phyloP scores from a whole-genome alignment of 2,888 invertebrate species.

The Julus scandinavius region DNA sequence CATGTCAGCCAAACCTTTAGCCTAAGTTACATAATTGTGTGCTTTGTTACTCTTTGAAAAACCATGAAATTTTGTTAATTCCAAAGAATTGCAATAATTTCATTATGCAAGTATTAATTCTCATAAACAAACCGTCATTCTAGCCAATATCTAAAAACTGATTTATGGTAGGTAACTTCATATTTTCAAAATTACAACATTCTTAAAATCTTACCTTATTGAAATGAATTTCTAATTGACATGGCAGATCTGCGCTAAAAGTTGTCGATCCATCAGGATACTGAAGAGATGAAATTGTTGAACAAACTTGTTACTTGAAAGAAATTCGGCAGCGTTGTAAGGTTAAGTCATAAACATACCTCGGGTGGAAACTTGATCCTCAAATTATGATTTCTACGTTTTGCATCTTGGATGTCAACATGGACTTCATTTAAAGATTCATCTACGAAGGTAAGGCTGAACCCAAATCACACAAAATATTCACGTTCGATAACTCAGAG shows the following conservation, averaged over 20 bases:
- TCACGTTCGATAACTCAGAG: too few species aligned
- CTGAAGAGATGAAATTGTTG: slow-evolving; percentile 30
- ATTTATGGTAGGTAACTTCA: too few species aligned
- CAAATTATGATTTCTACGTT: slow-evolving; percentile 57
- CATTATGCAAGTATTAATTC: too few species aligned
- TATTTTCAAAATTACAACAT: too few species aligned
- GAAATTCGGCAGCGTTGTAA: not conserved
- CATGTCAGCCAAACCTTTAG: slow-evolving; percentile 48
- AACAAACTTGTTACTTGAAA: not conserved
- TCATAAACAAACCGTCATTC: too few species aligned
- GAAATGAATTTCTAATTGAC: slow-evolving; percentile 45
- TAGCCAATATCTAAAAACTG: too few species aligned
- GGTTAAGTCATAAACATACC: slow-evolving; percentile 47
- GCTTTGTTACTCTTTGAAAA: not conserved
- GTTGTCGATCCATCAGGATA: slow-evolving; percentile 42
- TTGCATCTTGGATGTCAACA: slow-evolving; percentile 44
- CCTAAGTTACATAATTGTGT: not conserved
- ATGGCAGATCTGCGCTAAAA: slow-evolving; percentile 48
- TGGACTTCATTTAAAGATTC: slow-evolving; percentile 55
- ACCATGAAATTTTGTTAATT: slow-evolving; percentile 28
- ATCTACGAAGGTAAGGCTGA: slow-evolving; percentile 53
- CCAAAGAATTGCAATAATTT: not conserved
- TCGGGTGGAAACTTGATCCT: slow-evolving; percentile 58
- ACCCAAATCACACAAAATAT: not conserved
- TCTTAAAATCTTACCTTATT: slow-evolving; percentile 41